phyloP scores from a whole-genome alignment of 2,113 vertebrate species.

The Perca fluviatilis region DNA sequence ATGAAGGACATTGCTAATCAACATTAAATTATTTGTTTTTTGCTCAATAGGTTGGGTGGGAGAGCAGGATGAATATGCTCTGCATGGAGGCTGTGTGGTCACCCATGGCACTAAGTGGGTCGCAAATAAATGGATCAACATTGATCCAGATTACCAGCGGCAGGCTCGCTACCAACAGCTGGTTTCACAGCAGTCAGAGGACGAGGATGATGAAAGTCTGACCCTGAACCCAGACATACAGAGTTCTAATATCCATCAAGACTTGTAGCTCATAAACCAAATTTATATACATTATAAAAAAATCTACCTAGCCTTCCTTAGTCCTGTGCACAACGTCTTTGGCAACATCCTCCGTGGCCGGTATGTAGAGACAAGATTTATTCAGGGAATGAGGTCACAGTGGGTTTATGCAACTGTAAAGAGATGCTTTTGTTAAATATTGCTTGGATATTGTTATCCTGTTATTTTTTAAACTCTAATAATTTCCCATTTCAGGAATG shows the following conservation, averaged over 20 bases:
- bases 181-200: conserved; percentile 87
- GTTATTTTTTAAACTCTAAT: conserved; percentile 53
- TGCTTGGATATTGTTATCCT: conserved; percentile 58
- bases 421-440: conserved; percentile 63
- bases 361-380: conserved; percentile 63
- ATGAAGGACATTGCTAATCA: not conserved
- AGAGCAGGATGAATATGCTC: conserved; percentile 94
- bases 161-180: conserved; percentile 93
- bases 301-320: conserved; percentile 56
- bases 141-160: conserved; percentile 92
- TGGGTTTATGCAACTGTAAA: conserved; percentile 81
- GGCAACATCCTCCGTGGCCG: conserved; percentile 48
- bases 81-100: conserved; percentile 96
- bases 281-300: conserved; percentile 14
- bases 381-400: conserved; percentile 81
- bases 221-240: conserved; percentile 60
- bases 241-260: conserved; percentile 73
- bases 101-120: conserved; percentile 96
- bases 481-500: conserved; percentile 65
- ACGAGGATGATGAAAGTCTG: conserved; percentile 70
- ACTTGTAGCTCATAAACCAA: conserved; percentile 75
- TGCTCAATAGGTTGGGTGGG: conserved; percentile 92
- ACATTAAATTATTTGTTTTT: conserved; percentile 7
- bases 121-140: conserved; percentile 99
- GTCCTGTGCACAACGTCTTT: conserved; percentile 70